Base-by-base conservation (phyloP, 2,113 vertebrate species). In the Lycocorax pyrrhopterus region DNA sequence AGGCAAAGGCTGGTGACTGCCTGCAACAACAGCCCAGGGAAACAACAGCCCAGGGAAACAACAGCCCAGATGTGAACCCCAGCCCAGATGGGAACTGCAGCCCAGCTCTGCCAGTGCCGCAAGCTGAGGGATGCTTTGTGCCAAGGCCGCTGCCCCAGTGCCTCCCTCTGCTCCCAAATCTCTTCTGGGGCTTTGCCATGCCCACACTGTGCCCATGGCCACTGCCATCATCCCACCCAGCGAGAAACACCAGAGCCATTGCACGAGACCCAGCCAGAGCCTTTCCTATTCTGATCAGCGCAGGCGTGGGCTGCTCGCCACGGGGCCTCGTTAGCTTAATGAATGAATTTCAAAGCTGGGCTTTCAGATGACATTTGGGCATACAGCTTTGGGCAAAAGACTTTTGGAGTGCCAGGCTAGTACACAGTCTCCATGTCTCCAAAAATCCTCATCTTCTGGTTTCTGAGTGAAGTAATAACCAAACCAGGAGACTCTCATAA, bases 401-500 rank as follows among this genome's bases (percentile, higher is more conserved):
- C 73, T 60, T 72, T 20, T 32, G 30, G 68, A 91, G 43, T 4
- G 12, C 55, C 76, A 62, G 53, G 87, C 46, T 68, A 20, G 26
- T 53, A 71, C 49, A 63, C 1, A 3, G 49, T 27, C 46, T 58
- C 5, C 8, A 35, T 62, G 39, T 58, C 85, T 90, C 73, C 7
- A 3, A n/a, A 80, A 93, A 90, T 12, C 47, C 73, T 77, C 51
- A 33, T 67, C 73, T 74, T 71, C 63, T 37, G 64, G 43, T 67
- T 95, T 80, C 85, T 49, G 43, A 72, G 82, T 0, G 5, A 90
- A 93, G 86, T 90, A 88, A 94, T 63, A 78, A 84, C 68, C 75
- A 87, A 92, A 81, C 52, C 89, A 67, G 87, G 93, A 84, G 95
- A 67, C 37, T 92, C 83, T 96, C 94, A 87, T 93, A 94, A 93